Evolutionary conservation across 2,113 vertebrate species (phyloP), one percentile per base, ranked within the genome.

Genomic region (Peromyscus polionotus): DNA sequence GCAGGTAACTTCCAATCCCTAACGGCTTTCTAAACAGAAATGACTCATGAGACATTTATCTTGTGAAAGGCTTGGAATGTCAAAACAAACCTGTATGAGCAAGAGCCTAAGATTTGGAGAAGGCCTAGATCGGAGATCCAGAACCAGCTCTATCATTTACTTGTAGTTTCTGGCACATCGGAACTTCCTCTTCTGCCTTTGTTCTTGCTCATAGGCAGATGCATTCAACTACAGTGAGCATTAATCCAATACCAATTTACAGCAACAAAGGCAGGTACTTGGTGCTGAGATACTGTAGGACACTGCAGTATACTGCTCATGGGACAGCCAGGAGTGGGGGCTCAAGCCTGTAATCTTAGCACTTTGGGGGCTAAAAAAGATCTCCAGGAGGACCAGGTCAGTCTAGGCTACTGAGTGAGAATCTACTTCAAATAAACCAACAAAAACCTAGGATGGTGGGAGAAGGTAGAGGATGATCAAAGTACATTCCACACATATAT

Each of bases 21-120:
- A 81, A 90, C 81, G 73, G 90, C 72, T 96, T 96, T 96, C 89
- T 94, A 59, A 95, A 95, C 57, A 92, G 76, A 88, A 97, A 98
- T 97, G 97, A 96, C 90, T 98, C 95, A 96, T 0, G 67, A 54
- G n/a, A 90, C 75, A 93, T 79, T 93, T 70, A 91, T 88, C 94
- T 31, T 85, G 59, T 95, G 73, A 88, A 95, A 95, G 91, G 80
- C 68, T 93, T 61, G 83, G 22, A 90, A 76, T 76, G 75, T 89
- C 87, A 77, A 81, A 95, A 94, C 88, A 68, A 91, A 75, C 65
- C 80, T 88, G 26, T 73, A 51, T 59, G 73, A 94, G 68, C 39
- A 96, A 42, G 33, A 73, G 68, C 39, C 75, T 68, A 77, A 84
- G 83, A 88, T 73, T 1, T 33, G 14, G 0, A 75, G 22, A 48